Evolutionary conservation across 2,113 vertebrate species (phyloP).

Genomic region (Pleuronectes platessa): DNA sequence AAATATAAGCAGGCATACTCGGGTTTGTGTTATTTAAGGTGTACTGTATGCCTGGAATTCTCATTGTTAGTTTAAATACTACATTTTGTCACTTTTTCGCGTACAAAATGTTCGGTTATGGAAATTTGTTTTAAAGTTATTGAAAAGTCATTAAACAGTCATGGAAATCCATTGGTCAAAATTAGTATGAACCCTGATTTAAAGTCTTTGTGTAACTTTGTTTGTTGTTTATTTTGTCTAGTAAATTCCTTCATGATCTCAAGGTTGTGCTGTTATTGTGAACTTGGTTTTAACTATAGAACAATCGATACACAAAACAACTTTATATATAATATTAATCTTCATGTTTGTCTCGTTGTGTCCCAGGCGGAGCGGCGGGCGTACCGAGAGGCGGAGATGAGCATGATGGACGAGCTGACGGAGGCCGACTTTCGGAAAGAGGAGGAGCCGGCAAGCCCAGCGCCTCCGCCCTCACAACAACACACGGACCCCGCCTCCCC

Average conservation of each 20-base stretch:
- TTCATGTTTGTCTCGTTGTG: neutral
- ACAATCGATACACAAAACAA: neutral
- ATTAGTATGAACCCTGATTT: neutral
- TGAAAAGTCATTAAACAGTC: no score
- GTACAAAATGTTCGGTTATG: no score
- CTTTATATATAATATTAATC: neutral
- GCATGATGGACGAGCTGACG: slow-evolving; percentile 89
- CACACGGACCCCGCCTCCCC: slow-evolving; percentile 94
- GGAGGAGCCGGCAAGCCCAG: slow-evolving; percentile 76
- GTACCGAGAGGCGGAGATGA: slow-evolving; percentile 90
- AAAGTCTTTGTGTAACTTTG: no score
- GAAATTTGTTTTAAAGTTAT: no score
- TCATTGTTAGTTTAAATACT: no score
- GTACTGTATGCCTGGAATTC: no score
- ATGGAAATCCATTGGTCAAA: no score
- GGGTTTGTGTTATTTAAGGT: no score
- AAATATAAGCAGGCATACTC: no score
- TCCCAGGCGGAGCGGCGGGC: slow-evolving; percentile 92
- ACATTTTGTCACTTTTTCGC: no score
- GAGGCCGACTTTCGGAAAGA: slow-evolving; percentile 80
- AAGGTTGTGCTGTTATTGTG: neutral
- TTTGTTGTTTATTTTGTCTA: neutral
- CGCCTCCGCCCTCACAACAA: slow-evolving; percentile 87
- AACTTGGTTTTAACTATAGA: neutral
- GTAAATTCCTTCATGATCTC: neutral